These are phyloP conservation scores for Tetropium fuscum DNA, from an alignment of 2,888 invertebrate species.

Conservation along the genomic window DNA sequence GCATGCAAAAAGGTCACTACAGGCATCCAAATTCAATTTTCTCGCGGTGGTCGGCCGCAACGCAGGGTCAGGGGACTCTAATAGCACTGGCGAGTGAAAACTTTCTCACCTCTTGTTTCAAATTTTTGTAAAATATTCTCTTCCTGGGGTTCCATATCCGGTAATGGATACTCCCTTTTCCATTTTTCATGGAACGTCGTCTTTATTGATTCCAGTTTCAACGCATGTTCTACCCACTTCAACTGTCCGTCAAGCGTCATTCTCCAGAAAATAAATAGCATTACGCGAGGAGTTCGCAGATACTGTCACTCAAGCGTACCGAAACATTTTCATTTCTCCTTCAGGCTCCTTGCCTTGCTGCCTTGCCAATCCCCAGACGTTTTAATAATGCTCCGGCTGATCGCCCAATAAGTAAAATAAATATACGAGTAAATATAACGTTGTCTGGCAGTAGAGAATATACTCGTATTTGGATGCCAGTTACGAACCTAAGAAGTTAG, in stretches of 20 bases:
- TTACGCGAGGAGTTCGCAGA: slow-evolving; percentile 3
- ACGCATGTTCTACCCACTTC: slow-evolving; percentile 22
- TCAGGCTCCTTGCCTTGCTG: no score
- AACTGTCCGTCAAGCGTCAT: slow-evolving; percentile 18
- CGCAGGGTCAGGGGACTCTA: slow-evolving; percentile 7
- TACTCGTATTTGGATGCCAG: no score
- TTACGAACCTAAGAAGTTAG: no score
- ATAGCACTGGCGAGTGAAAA: slow-evolving; percentile 20
- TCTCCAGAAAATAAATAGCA: slow-evolving; percentile 13
- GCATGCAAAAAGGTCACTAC: slow-evolving; percentile 15
- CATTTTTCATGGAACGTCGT: slow-evolving; percentile 21
- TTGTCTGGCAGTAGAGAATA: no score
- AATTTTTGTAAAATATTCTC: slow-evolving; percentile 29
- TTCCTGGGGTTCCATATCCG: slow-evolving; percentile 13
- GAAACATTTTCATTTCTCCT: slow-evolving; percentile 5
- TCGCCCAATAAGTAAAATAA: no score
- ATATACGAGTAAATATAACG: no score
- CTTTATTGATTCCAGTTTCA: slow-evolving; percentile 21
- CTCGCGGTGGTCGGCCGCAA: slow-evolving; percentile 10
- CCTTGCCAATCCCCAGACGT: no score
- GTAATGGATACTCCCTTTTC: slow-evolving; percentile 22
- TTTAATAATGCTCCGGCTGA: no score
- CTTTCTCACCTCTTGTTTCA: slow-evolving; percentile 30
- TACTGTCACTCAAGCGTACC: slow-evolving; percentile 6
- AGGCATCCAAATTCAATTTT: slow-evolving; percentile 24